Percentiles rank a stretch among this genome's conserved stretches.
These are phyloP conservation scores for Cheilosia vernalis DNA, from an alignment of 2,888 invertebrate species.

Conservation along the genomic window DNA sequence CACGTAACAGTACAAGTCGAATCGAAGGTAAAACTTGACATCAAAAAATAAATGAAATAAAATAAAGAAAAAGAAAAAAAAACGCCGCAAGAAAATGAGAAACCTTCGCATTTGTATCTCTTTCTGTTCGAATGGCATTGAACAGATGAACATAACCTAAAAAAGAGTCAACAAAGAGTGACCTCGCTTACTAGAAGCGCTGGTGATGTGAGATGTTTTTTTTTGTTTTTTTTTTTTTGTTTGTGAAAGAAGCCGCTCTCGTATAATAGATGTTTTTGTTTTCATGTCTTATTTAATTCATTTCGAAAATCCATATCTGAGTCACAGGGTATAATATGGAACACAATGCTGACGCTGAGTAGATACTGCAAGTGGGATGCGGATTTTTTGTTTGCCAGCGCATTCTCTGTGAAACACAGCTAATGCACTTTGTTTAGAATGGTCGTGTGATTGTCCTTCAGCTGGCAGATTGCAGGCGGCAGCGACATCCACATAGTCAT, in stretches of 20 bases:
- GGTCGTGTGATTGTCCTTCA: slow-evolving; percentile 57
- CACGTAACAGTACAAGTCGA: slow-evolving; percentile 24
- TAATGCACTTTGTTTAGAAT: slow-evolving; percentile 51
- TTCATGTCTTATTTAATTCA: slow-evolving; percentile 15
- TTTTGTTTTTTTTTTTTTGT: slow-evolving; percentile 28
- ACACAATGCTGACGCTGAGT: slow-evolving; percentile 19
- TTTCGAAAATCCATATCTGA: slow-evolving; percentile 70
- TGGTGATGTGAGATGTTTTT: slow-evolving; percentile 49
- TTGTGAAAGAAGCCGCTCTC: slow-evolving; percentile 62
- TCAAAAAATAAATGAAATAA: slow-evolving; percentile 30
- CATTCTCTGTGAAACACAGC: slow-evolving; percentile 33
- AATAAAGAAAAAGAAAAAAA: slow-evolving; percentile 33
- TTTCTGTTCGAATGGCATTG: slow-evolving; percentile 70
- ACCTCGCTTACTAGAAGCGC: slow-evolving; percentile 66
- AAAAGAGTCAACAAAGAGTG: slow-evolving; percentile 74
- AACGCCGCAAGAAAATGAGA: slow-evolving; percentile 63
- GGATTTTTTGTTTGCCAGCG: slow-evolving; percentile 2
- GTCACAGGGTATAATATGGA: slow-evolving; percentile 44
- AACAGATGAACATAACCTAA: slow-evolving; percentile 75
- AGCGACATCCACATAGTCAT: slow-evolving; percentile 2
- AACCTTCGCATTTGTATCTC: slow-evolving; percentile 74
- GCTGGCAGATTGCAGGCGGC: slow-evolving; percentile 32
- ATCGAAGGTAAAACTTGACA: slow-evolving; percentile 62
- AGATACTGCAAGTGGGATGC: slow-evolving; percentile 3
- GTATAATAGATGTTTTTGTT: slow-evolving; percentile 46